Conservation (phyloP, 1,140 invertebrate species). For the Lucilia sericata region DNA sequence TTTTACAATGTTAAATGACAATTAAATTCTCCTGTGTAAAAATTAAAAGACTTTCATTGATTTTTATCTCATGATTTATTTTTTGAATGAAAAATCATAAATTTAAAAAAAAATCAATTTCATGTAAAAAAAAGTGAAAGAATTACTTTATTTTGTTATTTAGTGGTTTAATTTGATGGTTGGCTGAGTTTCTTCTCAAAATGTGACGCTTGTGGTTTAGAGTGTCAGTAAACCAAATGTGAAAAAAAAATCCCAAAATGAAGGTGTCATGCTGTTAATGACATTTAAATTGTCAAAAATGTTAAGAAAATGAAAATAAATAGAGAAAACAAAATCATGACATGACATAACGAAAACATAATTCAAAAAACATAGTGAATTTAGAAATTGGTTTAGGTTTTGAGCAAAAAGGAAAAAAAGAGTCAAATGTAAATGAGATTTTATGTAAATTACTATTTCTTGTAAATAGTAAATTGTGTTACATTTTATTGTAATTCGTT, state of each 20-base stretch:
- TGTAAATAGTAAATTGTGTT: too few relatives aligned
- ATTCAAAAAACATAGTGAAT: not conserved
- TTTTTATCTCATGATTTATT: not conserved
- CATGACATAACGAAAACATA: not conserved
- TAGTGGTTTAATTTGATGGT: not conserved
- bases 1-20: not conserved
- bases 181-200: not conserved
- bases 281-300: conserved; percentile 32
- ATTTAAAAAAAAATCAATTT: not conserved
- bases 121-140: not conserved
- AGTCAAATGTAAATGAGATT: too few relatives aligned
- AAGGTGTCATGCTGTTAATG: conserved; percentile 38
- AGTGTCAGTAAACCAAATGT: too few relatives aligned
- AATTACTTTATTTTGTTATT: not conserved
- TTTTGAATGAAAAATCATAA: not conserved
- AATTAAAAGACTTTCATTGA: not conserved
- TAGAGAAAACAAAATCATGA: not conserved
- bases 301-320: not conserved
- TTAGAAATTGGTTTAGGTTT: not conserved
- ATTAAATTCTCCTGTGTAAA: not conserved
- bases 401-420: not conserved
- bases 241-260: not conserved
- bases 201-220: not conserved
- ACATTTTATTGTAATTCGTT: too few relatives aligned
- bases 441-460: too few relatives aligned